phyloP scores from a whole-genome alignment of 2,797 vertebrate species.

The Macrochelys suwanniensis region DNA sequence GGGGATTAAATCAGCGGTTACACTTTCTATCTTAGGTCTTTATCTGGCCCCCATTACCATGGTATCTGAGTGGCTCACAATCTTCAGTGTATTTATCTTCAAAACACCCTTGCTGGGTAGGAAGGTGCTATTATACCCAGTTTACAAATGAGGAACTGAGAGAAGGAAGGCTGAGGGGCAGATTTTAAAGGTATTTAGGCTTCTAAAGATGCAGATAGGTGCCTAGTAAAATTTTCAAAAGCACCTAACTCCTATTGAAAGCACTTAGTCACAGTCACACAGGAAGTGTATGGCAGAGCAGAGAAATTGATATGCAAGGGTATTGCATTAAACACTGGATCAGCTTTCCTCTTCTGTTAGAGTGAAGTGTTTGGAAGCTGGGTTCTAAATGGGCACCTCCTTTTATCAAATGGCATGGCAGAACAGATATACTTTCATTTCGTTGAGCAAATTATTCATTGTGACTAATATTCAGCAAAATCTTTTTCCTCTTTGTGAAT shows the following conservation, averaged over 20 bases:
- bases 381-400: not conserved
- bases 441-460: not conserved
- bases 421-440: not conserved
- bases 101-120: not conserved
- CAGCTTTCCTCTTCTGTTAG: not conserved
- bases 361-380: not conserved
- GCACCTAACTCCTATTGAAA: not conserved
- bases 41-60: rapidly evolving
- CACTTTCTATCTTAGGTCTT: not conserved
- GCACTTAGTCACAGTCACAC: not conserved
- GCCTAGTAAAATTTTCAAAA: not conserved
- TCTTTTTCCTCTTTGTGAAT: not conserved
- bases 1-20: not conserved
- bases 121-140: not conserved
- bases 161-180: not conserved
- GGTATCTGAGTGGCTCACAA: not conserved
- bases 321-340: not conserved
- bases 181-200: not conserved
- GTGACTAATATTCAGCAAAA: not conserved
- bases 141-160: not conserved
- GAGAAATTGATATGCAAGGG: not conserved
- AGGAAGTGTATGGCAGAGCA: not conserved
- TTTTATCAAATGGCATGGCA: not conserved
- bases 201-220: not conserved
- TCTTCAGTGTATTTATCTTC: not conserved